phyloP scores from a whole-genome alignment of 2,797 vertebrate genomes.

The Anas bernieri region DNA sequence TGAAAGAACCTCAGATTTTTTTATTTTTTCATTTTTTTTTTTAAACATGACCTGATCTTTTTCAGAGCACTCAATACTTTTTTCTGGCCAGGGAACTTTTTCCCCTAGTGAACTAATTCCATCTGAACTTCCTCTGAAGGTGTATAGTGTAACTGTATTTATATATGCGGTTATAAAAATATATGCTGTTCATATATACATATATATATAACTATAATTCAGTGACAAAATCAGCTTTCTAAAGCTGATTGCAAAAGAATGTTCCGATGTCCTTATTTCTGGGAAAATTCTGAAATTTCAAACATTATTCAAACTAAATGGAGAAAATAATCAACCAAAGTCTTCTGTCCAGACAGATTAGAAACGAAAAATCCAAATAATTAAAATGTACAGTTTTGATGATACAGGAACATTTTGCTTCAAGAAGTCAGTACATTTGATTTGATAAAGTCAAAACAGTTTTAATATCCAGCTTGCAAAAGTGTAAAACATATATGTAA shows the following conservation, averaged over 20 bases:
- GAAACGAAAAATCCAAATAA: neutral
- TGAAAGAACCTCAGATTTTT: neutral
- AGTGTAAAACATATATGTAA: neutral
- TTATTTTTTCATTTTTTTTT: neutral
- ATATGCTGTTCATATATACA: too few relatives aligned
- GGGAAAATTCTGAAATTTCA: neutral
- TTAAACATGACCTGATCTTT: neutral
- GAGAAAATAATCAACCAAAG: neutral
- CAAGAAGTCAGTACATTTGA: neutral
- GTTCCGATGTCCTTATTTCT: neutral
- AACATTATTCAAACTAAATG: neutral
- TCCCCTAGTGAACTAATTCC: neutral
- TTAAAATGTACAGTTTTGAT: neutral
- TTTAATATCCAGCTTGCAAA: neutral
- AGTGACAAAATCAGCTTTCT: neutral
- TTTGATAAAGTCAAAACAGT: neutral
- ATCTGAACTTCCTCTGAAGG: neutral
- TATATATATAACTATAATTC: neutral
- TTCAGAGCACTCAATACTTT: neutral
- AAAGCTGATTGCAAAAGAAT: neutral
- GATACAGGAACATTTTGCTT: neutral
- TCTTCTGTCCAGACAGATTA: neutral
- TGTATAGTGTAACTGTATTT: neutral
- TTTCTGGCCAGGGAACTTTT: neutral
- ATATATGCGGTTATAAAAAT: neutral